Evolutionary conservation across 2,113 vertebrate species (phyloP).

Genomic region (Argyrosomus japonicus): DNA sequence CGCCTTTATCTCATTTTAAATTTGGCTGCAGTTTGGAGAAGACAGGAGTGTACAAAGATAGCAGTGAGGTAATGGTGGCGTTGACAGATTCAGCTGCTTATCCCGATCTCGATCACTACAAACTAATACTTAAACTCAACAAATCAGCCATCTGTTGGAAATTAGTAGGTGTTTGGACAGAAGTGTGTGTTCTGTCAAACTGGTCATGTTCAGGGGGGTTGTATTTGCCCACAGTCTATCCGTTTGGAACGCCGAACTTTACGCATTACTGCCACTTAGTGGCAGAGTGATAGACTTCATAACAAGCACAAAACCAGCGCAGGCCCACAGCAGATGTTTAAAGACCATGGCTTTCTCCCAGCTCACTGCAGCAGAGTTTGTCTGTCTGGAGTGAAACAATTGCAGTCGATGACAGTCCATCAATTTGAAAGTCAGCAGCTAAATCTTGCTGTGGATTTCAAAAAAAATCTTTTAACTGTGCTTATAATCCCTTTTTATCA

Average conservation of each 20-base stretch:
- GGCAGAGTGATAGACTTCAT: background rate
- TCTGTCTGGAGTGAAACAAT: background rate
- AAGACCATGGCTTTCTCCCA: background rate
- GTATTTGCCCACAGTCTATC: background rate
- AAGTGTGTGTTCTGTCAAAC: background rate
- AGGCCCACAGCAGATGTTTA: background rate
- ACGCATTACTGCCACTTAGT: conserved; percentile 46
- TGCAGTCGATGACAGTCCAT: no score
- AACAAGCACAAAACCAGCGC: background rate
- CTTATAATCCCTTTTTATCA: background rate
- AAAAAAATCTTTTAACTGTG: background rate
- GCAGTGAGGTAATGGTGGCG: background rate
- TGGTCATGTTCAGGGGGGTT: background rate
- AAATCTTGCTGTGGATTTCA: background rate
- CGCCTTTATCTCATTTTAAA: background rate
- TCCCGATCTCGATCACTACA: background rate
- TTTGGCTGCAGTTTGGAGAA: background rate
- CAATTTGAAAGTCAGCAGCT: background rate
- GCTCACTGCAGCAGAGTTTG: background rate
- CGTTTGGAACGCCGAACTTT: background rate
- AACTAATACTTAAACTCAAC: background rate
- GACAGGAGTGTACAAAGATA: background rate
- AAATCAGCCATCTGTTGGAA: background rate
- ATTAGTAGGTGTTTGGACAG: background rate
- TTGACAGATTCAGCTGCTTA: conserved; percentile 16